These are phyloP conservation scores for Lycia hirtaria DNA, from an alignment of 2,888 invertebrate genomes.

Conservation along the genomic window DNA sequence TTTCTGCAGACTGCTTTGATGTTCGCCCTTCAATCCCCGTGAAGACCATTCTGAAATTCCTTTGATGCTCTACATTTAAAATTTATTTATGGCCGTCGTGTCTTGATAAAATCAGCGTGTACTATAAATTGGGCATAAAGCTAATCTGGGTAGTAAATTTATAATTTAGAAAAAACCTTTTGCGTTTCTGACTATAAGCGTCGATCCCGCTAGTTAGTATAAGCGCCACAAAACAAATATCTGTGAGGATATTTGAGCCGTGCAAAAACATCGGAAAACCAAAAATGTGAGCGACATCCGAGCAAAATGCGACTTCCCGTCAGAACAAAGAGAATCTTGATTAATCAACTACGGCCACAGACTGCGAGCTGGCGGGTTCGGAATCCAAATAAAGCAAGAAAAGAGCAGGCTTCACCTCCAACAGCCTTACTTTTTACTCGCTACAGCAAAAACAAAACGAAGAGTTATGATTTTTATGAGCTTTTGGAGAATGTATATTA, in stretches of 20 bases:
- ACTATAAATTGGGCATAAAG: too few species aligned
- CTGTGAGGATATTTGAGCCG: background rate
- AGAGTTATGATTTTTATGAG: too few species aligned
- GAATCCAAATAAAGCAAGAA: conserved; percentile 15
- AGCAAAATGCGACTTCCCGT: conserved; percentile 26
- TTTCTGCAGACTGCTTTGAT: conserved; percentile 67
- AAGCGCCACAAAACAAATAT: background rate
- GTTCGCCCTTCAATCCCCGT: conserved; percentile 51
- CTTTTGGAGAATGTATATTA: too few species aligned
- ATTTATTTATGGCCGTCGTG: background rate
- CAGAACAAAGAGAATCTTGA: conserved; percentile 25
- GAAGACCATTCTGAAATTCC: background rate
- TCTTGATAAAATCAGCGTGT: background rate
- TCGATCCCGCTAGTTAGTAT: background rate
- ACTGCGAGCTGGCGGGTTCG: conserved; percentile 3
- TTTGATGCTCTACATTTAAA: background rate
- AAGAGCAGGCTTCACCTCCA: conserved; percentile 14
- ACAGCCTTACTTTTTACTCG: conserved; percentile 20
- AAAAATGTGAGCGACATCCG: conserved; percentile 27
- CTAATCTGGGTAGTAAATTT: too few species aligned
- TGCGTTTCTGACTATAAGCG: too few species aligned
- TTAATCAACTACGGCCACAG: conserved; percentile 12
- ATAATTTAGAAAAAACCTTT: too few species aligned
- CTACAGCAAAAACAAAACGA: too few species aligned
- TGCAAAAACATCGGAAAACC: conserved; percentile 11